Evolutionary conservation across 1,140 invertebrate species (phyloP), one percentile per base, ranked within the genome.

Genomic region (Anastatus disparis): DNA sequence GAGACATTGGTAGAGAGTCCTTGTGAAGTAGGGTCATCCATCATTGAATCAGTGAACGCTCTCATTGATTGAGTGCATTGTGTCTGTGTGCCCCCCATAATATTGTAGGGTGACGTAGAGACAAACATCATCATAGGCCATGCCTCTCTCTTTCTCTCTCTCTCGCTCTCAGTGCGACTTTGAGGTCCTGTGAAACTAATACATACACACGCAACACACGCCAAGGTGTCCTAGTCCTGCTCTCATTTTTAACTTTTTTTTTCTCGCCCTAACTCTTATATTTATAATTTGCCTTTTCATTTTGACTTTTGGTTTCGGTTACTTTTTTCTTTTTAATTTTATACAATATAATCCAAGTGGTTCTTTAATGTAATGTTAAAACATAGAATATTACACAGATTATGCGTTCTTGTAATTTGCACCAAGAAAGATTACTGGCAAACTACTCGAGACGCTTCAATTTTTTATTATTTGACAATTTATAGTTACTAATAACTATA

Each of bases 161-260:
- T 56, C 53, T 53, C 20, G 7, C n/a, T n/a, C 53, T 62, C 56
- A 75, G 64, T 67, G 73, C 63, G 75, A 74, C n/a, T 79, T 77
- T 76, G 77, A 65, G 76, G 77, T 84, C 85, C 85, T 86, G 85
- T 85, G 85, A 86, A 86, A 86, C 85, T 86, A 85, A 86, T 81
- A 85, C 79, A 86, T 86, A 85, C 85, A 85, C 84, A 84, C 83
- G 85, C 85, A 85, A 81, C 84, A 82, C 81, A 84, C 84, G 84
- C 84, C 79, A 83, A 85, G 76, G 79, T 78, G 78, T 78, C 79
- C 81, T 77, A 78, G 4, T 42, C 72, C 75, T 77, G 44, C 55
- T 59, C 72, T 71, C 27, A 62, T 20, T 55, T 62, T 38, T 56
- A 31, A 4, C 40, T 42, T 56, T 42, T 55, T 10, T 52, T 48